Conservation (phyloP, 1,140 invertebrate species). For the Drosophila simulans region DNA sequence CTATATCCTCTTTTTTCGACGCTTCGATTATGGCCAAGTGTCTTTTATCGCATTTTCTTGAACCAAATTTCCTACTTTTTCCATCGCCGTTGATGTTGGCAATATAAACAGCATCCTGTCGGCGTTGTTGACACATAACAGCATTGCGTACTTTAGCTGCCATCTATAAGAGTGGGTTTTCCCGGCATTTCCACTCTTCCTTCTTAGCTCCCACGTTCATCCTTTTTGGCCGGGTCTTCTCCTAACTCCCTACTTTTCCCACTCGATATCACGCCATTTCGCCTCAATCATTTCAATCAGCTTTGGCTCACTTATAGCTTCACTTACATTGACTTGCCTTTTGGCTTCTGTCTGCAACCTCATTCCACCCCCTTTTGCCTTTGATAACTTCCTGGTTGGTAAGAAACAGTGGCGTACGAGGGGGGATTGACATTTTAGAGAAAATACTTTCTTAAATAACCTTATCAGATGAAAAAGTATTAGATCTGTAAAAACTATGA, state of each 20-base stretch:
- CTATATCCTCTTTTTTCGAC: constrained; percentile 3
- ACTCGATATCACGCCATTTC: constrained; percentile 75
- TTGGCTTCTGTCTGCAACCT: constrained; percentile 51
- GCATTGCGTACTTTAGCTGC: constrained; percentile 47
- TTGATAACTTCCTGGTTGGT: constrained; percentile 29
- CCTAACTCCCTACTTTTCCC: constrained; percentile 7
- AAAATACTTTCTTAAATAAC: too few species aligned
- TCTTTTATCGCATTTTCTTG: constrained; percentile 55
- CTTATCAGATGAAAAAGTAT: too few species aligned
- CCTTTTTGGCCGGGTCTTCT: background rate
- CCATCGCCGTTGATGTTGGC: constrained; percentile 55
- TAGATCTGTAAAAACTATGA: too few species aligned
- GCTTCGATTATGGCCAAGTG: constrained; percentile 36
- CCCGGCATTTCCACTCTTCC: background rate
- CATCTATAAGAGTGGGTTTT: constrained; percentile 28
- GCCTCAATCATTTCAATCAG: constrained; percentile 81
- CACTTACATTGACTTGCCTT: constrained; percentile 79
- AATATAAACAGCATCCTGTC: constrained; percentile 59
- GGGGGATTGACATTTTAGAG: background rate
- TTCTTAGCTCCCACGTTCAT: background rate
- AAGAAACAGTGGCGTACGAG: background rate
- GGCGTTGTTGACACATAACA: constrained; percentile 70
- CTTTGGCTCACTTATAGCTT: constrained; percentile 76
- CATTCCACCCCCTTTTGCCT: background rate
- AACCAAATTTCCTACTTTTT: constrained; percentile 59